Evolutionary conservation across 1,140 invertebrate species (phyloP).

Genomic region (Drosophila kikkawai): DNA sequence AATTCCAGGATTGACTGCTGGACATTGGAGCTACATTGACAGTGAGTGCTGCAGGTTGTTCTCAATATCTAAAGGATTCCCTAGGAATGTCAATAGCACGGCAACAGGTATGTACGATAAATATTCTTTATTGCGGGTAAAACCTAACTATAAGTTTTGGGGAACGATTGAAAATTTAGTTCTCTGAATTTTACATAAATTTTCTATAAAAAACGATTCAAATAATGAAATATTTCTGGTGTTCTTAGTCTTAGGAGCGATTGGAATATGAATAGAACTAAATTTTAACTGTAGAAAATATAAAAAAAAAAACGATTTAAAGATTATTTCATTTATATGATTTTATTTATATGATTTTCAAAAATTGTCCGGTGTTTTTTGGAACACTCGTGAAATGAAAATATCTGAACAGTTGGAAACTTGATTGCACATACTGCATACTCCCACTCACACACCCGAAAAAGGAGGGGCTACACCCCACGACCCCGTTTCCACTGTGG

Average conservation of each 20-base stretch:
- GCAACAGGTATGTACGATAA: neutral
- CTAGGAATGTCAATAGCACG: neutral
- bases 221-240: too few relatives aligned
- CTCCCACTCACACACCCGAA: neutral
- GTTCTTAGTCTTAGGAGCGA: too few relatives aligned
- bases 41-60: neutral
- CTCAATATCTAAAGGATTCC: neutral
- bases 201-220: too few relatives aligned
- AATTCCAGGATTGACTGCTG: conserved; percentile 11
- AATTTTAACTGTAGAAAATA: too few relatives aligned
- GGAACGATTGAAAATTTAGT: too few relatives aligned
- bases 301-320: too few relatives aligned
- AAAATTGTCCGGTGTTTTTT: neutral
- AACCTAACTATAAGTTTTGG: too few relatives aligned
- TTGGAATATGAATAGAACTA: too few relatives aligned
- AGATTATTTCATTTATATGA: too few relatives aligned
- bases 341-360: too few relatives aligned
- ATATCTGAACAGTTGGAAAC: neutral
- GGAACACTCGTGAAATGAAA: conserved; percentile 1
- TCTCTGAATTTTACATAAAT: too few relatives aligned
- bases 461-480: neutral
- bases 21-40: neutral
- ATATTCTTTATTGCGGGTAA: neutral
- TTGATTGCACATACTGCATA: neutral
- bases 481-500: conserved; percentile 2